Conservation (phyloP, 2,888 invertebrate genomes). For the Drosophila anomalata region DNA sequence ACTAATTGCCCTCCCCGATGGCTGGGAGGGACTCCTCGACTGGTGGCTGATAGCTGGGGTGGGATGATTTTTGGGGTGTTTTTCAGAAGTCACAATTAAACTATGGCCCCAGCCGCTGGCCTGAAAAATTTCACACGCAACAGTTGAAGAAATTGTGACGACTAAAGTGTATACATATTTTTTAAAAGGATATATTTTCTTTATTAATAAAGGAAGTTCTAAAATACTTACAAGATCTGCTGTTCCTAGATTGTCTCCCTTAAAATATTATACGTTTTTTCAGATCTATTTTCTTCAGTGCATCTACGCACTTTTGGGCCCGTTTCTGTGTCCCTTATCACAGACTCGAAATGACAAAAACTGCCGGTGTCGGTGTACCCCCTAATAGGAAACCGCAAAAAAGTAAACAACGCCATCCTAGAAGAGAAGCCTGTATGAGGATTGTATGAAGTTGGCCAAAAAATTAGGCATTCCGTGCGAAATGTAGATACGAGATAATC, state of each 20-base stretch:
- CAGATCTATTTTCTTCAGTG: neutral
- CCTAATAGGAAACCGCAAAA: slow-evolving; percentile 22
- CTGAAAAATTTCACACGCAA: slow-evolving; percentile 38
- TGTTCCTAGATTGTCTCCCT: too few species aligned
- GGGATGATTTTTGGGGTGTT: slow-evolving; percentile 6
- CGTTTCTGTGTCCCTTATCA: slow-evolving; percentile 24
- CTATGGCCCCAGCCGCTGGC: slow-evolving; percentile 60
- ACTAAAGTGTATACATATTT: neutral
- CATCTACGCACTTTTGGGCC: slow-evolving; percentile 20
- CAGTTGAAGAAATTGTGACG: slow-evolving; percentile 1
- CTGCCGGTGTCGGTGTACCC: slow-evolving; percentile 16
- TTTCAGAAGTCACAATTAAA: slow-evolving; percentile 75
- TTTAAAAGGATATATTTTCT: neutral
- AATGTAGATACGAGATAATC: slow-evolving; percentile 76
- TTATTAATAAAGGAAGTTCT: neutral
- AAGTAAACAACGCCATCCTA: slow-evolving; percentile 12
- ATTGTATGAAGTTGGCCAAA: slow-evolving; percentile 40
- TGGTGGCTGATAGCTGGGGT: neutral
- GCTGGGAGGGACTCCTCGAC: neutral
- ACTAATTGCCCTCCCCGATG: slow-evolving; percentile 67
- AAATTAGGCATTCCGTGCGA: slow-evolving; percentile 78
- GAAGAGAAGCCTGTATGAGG: slow-evolving; percentile 9
- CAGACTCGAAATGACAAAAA: slow-evolving; percentile 37
- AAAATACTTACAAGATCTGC: neutral
- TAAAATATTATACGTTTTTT: neutral